Evolutionary conservation across 2,888 invertebrate genomes (phyloP).

Genomic region (Ophraella communa): DNA sequence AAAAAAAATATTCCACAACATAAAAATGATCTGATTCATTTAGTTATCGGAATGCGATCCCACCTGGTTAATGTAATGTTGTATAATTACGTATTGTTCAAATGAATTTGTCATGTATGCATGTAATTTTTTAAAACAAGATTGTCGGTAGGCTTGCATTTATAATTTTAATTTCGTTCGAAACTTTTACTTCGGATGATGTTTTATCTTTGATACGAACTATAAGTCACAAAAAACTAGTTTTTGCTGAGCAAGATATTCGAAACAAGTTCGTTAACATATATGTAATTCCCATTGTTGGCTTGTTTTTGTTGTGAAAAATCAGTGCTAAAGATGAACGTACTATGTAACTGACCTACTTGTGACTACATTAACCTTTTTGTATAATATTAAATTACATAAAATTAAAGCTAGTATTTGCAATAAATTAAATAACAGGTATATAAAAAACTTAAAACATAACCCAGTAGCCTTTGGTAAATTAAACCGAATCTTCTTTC

Average conservation of each 20-base stretch:
- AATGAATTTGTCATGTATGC: too few species aligned
- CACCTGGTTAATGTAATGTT: too few species aligned
- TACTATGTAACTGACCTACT: slow-evolving; percentile 1
- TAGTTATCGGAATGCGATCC: too few species aligned
- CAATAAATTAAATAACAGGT: neutral
- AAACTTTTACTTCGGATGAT: too few species aligned
- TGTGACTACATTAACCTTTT: neutral
- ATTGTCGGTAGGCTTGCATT: too few species aligned
- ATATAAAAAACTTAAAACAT: neutral
- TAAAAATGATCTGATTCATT: too few species aligned
- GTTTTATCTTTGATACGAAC: neutral
- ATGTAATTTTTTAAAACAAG: too few species aligned
- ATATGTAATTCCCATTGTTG: slow-evolving; percentile 13
- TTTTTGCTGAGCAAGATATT: neutral
- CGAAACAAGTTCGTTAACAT: slow-evolving; percentile 17
- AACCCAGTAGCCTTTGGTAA: too few species aligned
- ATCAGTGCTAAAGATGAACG: slow-evolving; percentile 12
- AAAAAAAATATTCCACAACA: too few species aligned
- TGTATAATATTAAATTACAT: neutral
- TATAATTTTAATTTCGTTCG: too few species aligned
- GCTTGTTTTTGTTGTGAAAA: slow-evolving; percentile 19
- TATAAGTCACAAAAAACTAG: neutral
- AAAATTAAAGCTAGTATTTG: neutral
- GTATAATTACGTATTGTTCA: too few species aligned
- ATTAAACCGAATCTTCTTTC: too few species aligned